A percentile compares a stretch with the other conserved stretches of the same genome.
Evolutionary conservation across 1,140 invertebrate species (phyloP).

Genomic region (Coenobita brevimanus): DNA sequence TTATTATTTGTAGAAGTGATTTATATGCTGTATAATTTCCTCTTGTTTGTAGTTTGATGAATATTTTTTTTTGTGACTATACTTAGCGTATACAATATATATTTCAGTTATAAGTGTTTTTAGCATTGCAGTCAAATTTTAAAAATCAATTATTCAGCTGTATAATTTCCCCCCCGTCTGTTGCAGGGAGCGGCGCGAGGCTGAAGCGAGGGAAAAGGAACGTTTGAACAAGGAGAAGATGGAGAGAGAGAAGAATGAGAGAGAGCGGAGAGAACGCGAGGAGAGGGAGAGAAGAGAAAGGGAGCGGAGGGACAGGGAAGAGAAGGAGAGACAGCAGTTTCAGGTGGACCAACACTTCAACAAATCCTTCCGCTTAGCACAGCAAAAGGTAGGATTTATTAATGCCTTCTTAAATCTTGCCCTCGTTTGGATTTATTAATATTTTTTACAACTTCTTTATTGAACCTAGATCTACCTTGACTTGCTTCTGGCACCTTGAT

Average conservation of each 20-base stretch:
- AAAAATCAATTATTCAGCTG: not conserved
- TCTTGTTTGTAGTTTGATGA: no score
- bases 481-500: no score
- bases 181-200: slow-evolving; percentile 74
- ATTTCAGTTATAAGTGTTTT: no score
- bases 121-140: no score
- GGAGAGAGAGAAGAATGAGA: slow-evolving; percentile 61
- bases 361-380: slow-evolving; percentile 86
- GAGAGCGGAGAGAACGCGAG: slow-evolving; percentile 71
- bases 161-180: slow-evolving; percentile 24
- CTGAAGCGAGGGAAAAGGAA: slow-evolving; percentile 79
- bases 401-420: no score
- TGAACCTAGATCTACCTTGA: no score
- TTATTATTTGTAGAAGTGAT: no score
- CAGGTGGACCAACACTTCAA: slow-evolving; percentile 93
- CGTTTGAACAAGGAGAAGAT: slow-evolving; percentile 74
- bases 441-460: no score
- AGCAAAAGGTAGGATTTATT: slow-evolving; percentile 89
- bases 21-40: no score
- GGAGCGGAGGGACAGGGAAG: slow-evolving; percentile 73
- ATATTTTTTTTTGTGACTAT: no score
- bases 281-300: slow-evolving; percentile 73
- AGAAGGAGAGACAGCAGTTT: slow-evolving; percentile 81
- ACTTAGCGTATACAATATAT: no score
- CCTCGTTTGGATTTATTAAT: no score